These are phyloP conservation scores for Macropus fuliginosus DNA, from an alignment of 2,797 vertebrate genomes.

Conservation along the genomic window DNA sequence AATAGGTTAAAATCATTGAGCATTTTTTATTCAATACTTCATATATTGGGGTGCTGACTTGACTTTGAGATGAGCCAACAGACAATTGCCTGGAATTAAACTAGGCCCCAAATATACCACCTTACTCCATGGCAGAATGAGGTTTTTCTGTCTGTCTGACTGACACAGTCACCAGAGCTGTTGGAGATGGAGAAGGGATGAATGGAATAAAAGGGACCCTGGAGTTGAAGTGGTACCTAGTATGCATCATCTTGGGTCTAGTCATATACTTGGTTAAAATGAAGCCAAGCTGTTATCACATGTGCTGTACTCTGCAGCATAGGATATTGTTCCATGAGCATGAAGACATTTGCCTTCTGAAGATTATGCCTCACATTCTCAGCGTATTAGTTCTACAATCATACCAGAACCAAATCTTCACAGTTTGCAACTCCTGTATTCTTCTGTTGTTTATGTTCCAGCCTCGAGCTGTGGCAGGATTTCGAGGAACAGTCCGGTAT, in stretches of 20 bases:
- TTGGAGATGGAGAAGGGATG: not conserved
- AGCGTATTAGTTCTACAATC: constrained; percentile 3
- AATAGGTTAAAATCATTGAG: not conserved
- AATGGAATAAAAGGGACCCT: constrained; percentile 36
- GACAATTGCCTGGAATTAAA: not conserved
- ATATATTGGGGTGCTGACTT: not conserved
- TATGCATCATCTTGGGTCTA: constrained; percentile 34
- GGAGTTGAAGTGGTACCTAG: constrained; percentile 9
- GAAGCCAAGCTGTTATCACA: constrained; percentile 18
- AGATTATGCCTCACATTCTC: constrained; percentile 5
- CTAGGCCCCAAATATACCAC: not conserved
- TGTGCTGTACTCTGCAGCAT: constrained; percentile 4
- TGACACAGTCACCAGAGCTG: not conserved
- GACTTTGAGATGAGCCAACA: not conserved
- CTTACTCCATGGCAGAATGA: not conserved
- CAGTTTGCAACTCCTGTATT: constrained; percentile 55
- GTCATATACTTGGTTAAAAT: constrained; percentile 36
- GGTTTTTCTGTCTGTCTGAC: not conserved
- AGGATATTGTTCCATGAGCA: constrained; percentile 39
- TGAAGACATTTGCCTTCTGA: constrained; percentile 56
- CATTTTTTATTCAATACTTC: not conserved
- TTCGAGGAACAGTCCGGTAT: constrained; percentile 97
- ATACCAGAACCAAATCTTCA: constrained; percentile 43
- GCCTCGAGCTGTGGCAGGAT: constrained; percentile 97
- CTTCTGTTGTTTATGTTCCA: constrained; percentile 81